Evolutionary conservation across 2,888 invertebrate genomes (phyloP), one percentile per base, ranked within the genome.

Genomic region (Drosophila quinaria): DNA sequence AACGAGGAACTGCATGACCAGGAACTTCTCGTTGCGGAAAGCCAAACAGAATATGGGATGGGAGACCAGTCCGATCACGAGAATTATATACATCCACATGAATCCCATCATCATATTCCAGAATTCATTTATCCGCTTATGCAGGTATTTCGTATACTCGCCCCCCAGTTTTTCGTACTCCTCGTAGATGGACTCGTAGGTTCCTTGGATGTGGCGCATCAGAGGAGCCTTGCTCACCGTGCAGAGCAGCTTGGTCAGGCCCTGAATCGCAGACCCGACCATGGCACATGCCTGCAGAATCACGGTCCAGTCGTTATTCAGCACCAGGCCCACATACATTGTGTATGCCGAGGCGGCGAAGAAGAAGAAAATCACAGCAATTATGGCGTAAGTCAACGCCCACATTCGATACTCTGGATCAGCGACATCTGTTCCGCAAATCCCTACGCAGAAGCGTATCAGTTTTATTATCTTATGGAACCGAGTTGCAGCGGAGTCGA

Each of bases 1-100:
- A 15, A 90, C 61, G 0, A 78, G 19, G 22, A 90, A 89, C 22
- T 87, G 87, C 81, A 90, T 58, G 0, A 90, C 54, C n/a, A 80
- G 39, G 0, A 72, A 5, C 33, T 80, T 90, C 22, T 82, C 42
- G 6, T 74, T 49, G n/a, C 58, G 19, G 4, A 55, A 13, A 39
- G 62, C 5, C 17, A 65, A 35, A 4, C 54, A 47, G n/a, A 52
- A 78, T 17, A 87, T 5, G 0, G 90, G 89, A 29, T 73, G 64
- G 1, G 22, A 4, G 2, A 77, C 11, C n/a, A 90, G 2, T 0
- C 35, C 13, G 0, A 25, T 5, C 0, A 61, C 17, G 0, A 19
- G 11, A 0, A 56, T 0, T 0, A 63, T 2, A 13, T 80, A 82
- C 4, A 84, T 1, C 9, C 54, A 19, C 10, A 76, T 52, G 3